Evolutionary conservation across 2,888 invertebrate species (phyloP), one percentile per base, ranked within the genome.

Genomic region (Melanotus villosus): DNA sequence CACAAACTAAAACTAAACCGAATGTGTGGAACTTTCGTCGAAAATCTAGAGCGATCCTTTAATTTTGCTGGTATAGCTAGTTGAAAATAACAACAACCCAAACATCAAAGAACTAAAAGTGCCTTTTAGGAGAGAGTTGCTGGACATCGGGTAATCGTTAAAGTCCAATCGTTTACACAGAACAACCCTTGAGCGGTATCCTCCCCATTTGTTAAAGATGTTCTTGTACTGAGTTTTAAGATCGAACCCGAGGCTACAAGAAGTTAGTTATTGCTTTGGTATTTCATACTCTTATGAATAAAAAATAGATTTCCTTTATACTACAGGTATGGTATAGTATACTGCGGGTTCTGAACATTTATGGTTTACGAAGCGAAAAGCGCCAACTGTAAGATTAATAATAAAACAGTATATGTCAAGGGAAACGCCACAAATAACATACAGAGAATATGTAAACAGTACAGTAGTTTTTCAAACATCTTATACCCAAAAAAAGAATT

Each of bases 71-170:
- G 57, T 38, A 41, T 38, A 23, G 38, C 41, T 57, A 38, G 57
- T 23, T 12, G 57, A 59, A 45, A 43, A 56, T 56, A 59, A 43
- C 59, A 52, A 12, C 23, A 57, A 12, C 59, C 41, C 41, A 26
- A 59, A 59, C 59, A 59, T 59, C 59, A 59, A 59, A 59, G 59
- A 59, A 41, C 41, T 59, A 43, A 57, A 57, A 59, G 59, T 43
- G 45, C 43, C 30, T 45, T 41, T 59, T 59, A 59, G 59, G 10
- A 18, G 18, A 59, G 59, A 43, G n/a, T 19, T 56, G 21, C 43
- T 43, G 59, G 59, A 59, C 59, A 59, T 59, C 36, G 43, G 43
- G 59, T 59, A 43, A 59, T 59, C 59, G 59, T 59, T 59, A 59
- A 59, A 59, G 59, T 59, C 59, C 59, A 43, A 59, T 59, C 59